Conservation (phyloP, 2,797 vertebrate genomes). For the Falco cherrug region DNA sequence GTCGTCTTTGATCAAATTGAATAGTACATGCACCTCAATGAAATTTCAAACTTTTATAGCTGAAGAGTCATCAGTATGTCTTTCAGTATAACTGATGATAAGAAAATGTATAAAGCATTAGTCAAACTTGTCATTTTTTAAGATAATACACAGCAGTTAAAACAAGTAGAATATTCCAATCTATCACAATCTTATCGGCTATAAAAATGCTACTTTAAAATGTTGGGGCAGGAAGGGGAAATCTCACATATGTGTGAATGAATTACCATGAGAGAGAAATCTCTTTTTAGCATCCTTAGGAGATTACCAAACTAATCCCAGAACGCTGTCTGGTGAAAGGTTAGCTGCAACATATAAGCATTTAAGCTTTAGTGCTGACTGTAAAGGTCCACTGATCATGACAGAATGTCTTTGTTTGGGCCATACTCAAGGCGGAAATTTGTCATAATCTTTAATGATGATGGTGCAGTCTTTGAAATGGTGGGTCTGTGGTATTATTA, state of each 20-base stretch:
- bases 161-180: background rate
- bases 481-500: slow-evolving; percentile 62
- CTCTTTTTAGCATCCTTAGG: slow-evolving; percentile 44
- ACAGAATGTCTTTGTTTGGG: slow-evolving; percentile 75
- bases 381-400: background rate
- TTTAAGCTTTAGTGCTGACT: slow-evolving; percentile 19
- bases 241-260: background rate
- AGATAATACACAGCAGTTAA: background rate
- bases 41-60: background rate
- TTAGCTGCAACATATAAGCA: slow-evolving; percentile 8
- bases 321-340: background rate
- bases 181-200: background rate
- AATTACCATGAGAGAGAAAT: slow-evolving; percentile 22
- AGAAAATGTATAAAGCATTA: background rate
- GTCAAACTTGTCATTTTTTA: background rate
- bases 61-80: background rate
- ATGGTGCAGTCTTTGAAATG: slow-evolving; percentile 76
- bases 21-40: background rate
- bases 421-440: slow-evolving; percentile 64
- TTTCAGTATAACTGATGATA: background rate
- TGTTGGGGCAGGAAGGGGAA: background rate
- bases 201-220: background rate
- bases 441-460: slow-evolving; percentile 78
- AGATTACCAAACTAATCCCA: slow-evolving; percentile 51
- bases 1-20: background rate